Conservation (phyloP, 2,888 invertebrate species). For the Encarsia formosa region DNA sequence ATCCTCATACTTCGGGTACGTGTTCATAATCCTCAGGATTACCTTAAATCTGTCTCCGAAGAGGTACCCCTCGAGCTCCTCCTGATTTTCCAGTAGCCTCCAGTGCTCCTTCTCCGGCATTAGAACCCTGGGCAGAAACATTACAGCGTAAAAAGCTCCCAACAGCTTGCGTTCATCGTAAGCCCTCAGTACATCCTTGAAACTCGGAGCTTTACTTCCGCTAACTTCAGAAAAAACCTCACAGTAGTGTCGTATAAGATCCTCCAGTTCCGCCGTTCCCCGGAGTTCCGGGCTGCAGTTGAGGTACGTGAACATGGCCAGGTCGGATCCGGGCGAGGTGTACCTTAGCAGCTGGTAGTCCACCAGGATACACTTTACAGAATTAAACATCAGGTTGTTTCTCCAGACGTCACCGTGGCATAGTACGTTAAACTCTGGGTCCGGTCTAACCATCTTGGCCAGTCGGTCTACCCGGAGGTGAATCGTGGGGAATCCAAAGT, state of each 20-base stretch:
- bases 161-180: conserved; percentile 38
- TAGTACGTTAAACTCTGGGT: conserved; percentile 48
- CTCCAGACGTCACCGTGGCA: conserved; percentile 22
- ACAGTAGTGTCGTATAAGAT: conserved; percentile 12
- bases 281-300: conserved; percentile 7
- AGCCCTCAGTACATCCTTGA: conserved; percentile 32
- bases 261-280: neutral
- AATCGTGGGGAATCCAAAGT: no score
- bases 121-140: conserved; percentile 36
- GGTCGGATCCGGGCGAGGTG: conserved; percentile 12
- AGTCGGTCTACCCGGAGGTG: no score
- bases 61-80: conserved; percentile 25
- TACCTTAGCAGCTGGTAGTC: conserved; percentile 23
- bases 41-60: conserved; percentile 29
- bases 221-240: conserved; percentile 24
- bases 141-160: conserved; percentile 32
- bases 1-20: conserved; percentile 28
- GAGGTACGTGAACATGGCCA: conserved; percentile 12
- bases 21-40: conserved; percentile 33
- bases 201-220: conserved; percentile 28
- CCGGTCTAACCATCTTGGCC: no score
- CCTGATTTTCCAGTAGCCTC: conserved; percentile 31
- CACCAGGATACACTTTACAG: conserved; percentile 6
- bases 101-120: conserved; percentile 28
- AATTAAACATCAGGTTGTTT: conserved; percentile 16